Evolutionary conservation across 1,140 invertebrate genomes (phyloP).

Genomic region (Nephila pilipes): DNA sequence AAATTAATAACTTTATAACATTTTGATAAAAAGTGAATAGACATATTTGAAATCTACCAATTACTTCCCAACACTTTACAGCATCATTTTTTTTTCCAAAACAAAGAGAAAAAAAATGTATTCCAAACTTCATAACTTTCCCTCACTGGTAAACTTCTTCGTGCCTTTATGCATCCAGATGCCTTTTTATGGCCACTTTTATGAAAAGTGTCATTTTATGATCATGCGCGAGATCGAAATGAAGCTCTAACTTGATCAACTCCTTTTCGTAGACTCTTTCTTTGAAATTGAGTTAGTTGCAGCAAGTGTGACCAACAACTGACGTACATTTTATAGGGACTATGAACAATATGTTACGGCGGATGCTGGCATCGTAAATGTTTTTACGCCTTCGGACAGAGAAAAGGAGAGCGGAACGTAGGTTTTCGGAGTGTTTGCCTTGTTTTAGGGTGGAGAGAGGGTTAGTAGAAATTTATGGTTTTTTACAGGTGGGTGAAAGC

Average conservation of each 20-base stretch:
- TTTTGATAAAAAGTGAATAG: background rate
- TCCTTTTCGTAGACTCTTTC: conserved; percentile 10
- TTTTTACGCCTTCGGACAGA: conserved; percentile 52
- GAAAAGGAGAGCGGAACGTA: background rate
- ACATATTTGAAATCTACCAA: background rate
- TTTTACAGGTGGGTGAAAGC: conserved; percentile 21
- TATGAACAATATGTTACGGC: conserved; percentile 68
- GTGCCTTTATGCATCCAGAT: conserved; percentile 38
- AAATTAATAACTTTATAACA: no score
- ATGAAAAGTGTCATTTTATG: conserved; percentile 75
- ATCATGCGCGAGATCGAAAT: conserved; percentile 25
- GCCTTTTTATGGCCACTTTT: conserved; percentile 60
- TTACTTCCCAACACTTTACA: background rate
- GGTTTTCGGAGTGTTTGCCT: background rate
- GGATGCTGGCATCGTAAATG: conserved; percentile 66
- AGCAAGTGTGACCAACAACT: conserved; percentile 54
- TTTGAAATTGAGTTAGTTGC: conserved; percentile 32
- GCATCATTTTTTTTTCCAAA: background rate
- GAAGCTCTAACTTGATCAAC: conserved; percentile 65
- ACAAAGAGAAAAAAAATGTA: background rate
- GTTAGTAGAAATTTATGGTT: conserved; percentile 26
- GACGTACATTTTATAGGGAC: conserved; percentile 61
- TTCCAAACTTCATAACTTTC: background rate
- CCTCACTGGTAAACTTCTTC: background rate
- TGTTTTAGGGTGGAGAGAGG: conserved; percentile 40